Percentiles rank a stretch among this genome's conserved stretches.
Evolutionary conservation across 1,140 invertebrate genomes (phyloP).

Genomic region (Mya arenaria): DNA sequence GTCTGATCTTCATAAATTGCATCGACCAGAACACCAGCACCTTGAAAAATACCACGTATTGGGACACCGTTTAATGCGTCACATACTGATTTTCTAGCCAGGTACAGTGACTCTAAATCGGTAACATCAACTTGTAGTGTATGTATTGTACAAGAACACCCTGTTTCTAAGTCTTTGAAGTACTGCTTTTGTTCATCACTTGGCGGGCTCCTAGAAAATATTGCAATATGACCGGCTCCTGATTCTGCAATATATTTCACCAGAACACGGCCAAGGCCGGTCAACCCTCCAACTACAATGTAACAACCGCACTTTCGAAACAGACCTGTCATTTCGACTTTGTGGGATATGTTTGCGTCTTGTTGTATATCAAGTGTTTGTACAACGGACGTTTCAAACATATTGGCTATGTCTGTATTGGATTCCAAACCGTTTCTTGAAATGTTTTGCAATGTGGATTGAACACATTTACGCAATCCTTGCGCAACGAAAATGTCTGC

Average conservation of each 20-base stretch:
- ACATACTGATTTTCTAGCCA: background rate
- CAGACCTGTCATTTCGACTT: conserved; percentile 15
- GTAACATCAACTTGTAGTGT: conserved; percentile 62
- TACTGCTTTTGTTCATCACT: conserved; percentile 44
- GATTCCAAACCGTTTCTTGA: too few relatives aligned
- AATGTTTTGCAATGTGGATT: too few relatives aligned
- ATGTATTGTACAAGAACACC: conserved; percentile 44
- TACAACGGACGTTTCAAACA: too few relatives aligned
- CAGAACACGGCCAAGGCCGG: conserved; percentile 72
- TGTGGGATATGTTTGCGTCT: background rate
- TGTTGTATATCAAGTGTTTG: too few relatives aligned
- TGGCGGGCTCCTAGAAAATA: conserved; percentile 59
- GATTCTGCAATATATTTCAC: conserved; percentile 60
- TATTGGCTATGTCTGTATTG: too few relatives aligned
- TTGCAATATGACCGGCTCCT: conserved; percentile 65
- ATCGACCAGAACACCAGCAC: conserved; percentile 66
- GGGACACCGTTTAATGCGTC: background rate
- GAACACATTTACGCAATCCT: too few relatives aligned
- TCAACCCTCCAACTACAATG: conserved; percentile 69
- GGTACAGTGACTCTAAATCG: background rate
- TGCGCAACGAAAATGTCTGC: too few relatives aligned
- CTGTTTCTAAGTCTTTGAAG: conserved; percentile 50
- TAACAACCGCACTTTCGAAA: conserved; percentile 62
- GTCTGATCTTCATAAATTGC: conserved; percentile 55
- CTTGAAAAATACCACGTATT: conserved; percentile 69